phyloP scores from a whole-genome alignment of 2,888 invertebrate species.

The Carpatolechia fugitivella region DNA sequence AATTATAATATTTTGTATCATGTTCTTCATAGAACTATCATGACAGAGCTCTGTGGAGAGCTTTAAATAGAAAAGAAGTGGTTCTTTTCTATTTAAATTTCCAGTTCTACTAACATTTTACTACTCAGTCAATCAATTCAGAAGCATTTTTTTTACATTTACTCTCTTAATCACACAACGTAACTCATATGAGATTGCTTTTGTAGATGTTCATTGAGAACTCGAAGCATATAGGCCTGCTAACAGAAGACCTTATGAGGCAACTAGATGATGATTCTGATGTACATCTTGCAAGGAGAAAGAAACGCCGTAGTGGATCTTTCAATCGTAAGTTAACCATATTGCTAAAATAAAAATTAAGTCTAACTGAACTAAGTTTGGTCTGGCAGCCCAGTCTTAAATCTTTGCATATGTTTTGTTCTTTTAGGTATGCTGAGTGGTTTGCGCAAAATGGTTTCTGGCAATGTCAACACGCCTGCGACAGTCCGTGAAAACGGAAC shows the following conservation, averaged over 20 bases:
- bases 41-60: no score
- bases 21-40: no score
- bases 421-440: conserved; percentile 86
- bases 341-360: neutral
- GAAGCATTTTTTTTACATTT: no score
- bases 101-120: no score
- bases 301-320: conserved; percentile 92
- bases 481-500: conserved; percentile 61
- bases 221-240: conserved; percentile 85
- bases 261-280: conserved; percentile 73
- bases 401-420: neutral
- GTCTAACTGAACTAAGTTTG: no score
- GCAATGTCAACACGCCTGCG: conserved; percentile 76
- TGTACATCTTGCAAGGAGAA: conserved; percentile 79
- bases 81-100: no score
- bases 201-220: conserved; percentile 87
- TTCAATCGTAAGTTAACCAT: conserved; percentile 83
- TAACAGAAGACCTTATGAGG: conserved; percentile 80
- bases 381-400: no score
- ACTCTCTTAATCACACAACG: no score
- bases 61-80: no score
- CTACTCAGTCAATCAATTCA: no score
- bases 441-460: conserved; percentile 87
- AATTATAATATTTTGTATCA: neutral
- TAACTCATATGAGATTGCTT: conserved; percentile 9